Conservation (phyloP, 2,888 invertebrate species). For the Calameuta pallipes region DNA sequence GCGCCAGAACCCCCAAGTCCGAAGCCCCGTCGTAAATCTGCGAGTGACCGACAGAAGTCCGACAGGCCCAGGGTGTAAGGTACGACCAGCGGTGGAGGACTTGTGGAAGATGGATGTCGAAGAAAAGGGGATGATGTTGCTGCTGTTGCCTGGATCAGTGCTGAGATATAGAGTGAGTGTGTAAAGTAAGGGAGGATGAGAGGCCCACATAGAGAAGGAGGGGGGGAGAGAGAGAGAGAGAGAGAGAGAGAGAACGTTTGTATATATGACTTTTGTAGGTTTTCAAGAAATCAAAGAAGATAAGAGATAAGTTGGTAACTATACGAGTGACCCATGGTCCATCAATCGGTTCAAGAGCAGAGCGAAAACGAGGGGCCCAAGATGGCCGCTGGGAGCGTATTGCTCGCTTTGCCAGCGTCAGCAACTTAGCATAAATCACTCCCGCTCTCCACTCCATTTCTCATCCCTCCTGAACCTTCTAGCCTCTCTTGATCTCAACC, state of each 20-base stretch:
- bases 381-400: conserved; percentile 49
- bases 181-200: conserved; percentile 14
- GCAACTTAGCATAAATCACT: conserved; percentile 65
- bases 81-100: background rate
- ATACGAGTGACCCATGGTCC: conserved; percentile 30
- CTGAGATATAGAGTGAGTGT: background rate
- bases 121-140: background rate
- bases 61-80: conserved; percentile 28
- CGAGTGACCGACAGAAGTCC: conserved; percentile 55
- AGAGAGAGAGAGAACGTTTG: conserved; percentile 16
- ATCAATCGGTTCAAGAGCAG: conserved; percentile 36
- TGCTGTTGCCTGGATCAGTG: background rate
- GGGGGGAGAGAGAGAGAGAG: conserved; percentile 8
- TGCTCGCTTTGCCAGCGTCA: conserved; percentile 55
- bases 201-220: conserved; percentile 1
- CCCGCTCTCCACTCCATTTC: conserved; percentile 48
- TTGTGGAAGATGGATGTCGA: background rate
- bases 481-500: background rate
- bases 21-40: conserved; percentile 58
- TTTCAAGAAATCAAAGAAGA: conserved; percentile 15
- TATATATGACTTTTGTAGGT: background rate
- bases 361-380: conserved; percentile 44
- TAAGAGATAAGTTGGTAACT: conserved; percentile 4
- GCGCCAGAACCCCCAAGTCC: conserved; percentile 39
- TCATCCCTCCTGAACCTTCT: conserved; percentile 25